Conservation (phyloP, 2,888 invertebrate species). For the Crioceris asparagi region DNA sequence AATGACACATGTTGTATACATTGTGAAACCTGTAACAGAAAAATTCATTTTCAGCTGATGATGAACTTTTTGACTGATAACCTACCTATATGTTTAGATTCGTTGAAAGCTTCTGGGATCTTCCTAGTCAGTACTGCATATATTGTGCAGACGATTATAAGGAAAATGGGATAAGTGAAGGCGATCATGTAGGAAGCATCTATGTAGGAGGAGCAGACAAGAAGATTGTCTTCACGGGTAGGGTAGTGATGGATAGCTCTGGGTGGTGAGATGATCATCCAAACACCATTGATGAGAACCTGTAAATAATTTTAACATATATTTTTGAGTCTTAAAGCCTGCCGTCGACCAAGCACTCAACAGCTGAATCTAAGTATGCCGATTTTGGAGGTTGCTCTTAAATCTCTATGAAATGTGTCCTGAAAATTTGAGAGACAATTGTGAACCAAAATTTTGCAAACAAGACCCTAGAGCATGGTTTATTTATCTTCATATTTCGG, state of each 20-base stretch:
- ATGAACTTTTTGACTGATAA: too few species aligned
- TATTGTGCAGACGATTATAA: slow-evolving; percentile 87
- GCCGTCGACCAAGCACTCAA: too few species aligned
- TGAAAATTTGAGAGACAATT: too few species aligned
- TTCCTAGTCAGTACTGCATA: slow-evolving; percentile 94
- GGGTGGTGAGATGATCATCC: slow-evolving; percentile 87
- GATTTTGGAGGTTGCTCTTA: too few species aligned
- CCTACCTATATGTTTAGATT: slow-evolving; percentile 91
- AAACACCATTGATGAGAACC: slow-evolving; percentile 81
- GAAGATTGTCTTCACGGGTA: slow-evolving; percentile 81
- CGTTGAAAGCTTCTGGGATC: slow-evolving; percentile 97
- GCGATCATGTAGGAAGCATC: slow-evolving; percentile 91
- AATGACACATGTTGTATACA: slow-evolving; percentile 97
- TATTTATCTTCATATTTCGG: too few species aligned
- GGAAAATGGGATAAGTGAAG: slow-evolving; percentile 84
- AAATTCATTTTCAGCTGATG: too few species aligned
- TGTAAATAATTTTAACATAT: too few species aligned
- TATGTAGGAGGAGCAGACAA: slow-evolving; percentile 86
- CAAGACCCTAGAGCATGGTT: too few species aligned
- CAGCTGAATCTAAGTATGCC: too few species aligned
- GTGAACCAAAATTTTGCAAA: too few species aligned
- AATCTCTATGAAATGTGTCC: too few species aligned
- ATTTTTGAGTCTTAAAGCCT: too few species aligned
- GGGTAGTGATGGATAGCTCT: slow-evolving; percentile 85
- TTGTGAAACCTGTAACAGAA: slow-evolving; percentile 70